A percentile compares a stretch with the other conserved stretches of the same genome.
Conservation (phyloP, 2,113 vertebrate species). For the Anser cygnoides region DNA sequence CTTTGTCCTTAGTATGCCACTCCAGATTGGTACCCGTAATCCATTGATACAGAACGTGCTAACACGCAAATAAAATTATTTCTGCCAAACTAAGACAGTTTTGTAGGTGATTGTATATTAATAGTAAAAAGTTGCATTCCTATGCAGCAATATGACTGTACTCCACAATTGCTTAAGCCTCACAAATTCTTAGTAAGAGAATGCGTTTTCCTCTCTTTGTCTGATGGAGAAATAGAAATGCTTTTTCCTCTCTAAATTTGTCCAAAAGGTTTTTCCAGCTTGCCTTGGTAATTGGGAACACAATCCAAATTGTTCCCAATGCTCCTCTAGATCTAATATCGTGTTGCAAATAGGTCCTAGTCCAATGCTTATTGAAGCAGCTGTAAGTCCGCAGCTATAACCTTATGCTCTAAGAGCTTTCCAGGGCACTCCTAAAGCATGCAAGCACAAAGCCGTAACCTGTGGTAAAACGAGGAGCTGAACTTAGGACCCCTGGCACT, state of each 20-base stretch:
- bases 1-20: slow-evolving; percentile 33
- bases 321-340: background rate
- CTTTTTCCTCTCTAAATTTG: background rate
- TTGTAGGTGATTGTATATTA: background rate
- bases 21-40: background rate
- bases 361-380: background rate
- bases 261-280: slow-evolving; percentile 11
- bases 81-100: background rate
- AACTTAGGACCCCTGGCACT: background rate
- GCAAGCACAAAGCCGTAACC: background rate
- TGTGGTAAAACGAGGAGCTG: background rate
- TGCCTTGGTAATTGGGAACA: slow-evolving; percentile 12
- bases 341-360: background rate
- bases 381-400: background rate
- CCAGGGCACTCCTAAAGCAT: background rate
- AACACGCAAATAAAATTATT: slow-evolving; percentile 32
- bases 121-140: background rate
- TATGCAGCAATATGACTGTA: background rate
- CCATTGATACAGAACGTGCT: background rate
- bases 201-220: background rate
- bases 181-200: background rate
- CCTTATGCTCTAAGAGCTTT: background rate
- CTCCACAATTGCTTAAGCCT: background rate
- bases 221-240: background rate
- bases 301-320: background rate